Percentiles rank a stretch among this genome's conserved stretches.
Conservation (phyloP, 1,140 invertebrate species). For the Ridgeia piscesae region DNA sequence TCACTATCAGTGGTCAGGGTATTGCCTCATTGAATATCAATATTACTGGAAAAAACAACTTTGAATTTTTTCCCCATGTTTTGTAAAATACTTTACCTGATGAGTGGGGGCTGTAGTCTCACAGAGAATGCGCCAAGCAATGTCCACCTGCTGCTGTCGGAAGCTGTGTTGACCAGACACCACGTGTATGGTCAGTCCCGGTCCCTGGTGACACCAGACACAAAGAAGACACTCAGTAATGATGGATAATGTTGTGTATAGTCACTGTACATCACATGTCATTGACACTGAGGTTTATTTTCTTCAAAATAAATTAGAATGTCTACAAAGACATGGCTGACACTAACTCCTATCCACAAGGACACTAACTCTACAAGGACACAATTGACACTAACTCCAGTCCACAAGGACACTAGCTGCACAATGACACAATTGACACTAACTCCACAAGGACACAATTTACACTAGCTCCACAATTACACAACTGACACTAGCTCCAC, state of each 20-base stretch:
- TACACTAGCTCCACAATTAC: too few species aligned
- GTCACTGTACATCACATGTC: background rate
- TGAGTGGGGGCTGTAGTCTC: background rate
- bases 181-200: background rate
- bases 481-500: too few species aligned
- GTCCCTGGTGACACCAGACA: background rate
- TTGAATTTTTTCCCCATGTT: background rate
- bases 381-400: too few species aligned
- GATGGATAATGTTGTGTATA: background rate
- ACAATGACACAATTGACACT: too few species aligned
- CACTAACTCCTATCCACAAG: too few species aligned
- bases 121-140: background rate
- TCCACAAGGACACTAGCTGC: too few species aligned
- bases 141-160: background rate
- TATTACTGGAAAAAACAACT: background rate
- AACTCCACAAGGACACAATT: too few species aligned
- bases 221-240: background rate
- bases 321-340: too few species aligned
- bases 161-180: background rate
- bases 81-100: background rate
- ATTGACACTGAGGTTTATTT: background rate
- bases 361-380: too few species aligned
- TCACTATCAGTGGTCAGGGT: background rate
- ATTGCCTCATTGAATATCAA: background rate
- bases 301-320: too few species aligned